These are phyloP conservation scores for Thalassoma bifasciatum DNA, from an alignment of 2,113 vertebrate genomes.

Conservation along the genomic window DNA sequence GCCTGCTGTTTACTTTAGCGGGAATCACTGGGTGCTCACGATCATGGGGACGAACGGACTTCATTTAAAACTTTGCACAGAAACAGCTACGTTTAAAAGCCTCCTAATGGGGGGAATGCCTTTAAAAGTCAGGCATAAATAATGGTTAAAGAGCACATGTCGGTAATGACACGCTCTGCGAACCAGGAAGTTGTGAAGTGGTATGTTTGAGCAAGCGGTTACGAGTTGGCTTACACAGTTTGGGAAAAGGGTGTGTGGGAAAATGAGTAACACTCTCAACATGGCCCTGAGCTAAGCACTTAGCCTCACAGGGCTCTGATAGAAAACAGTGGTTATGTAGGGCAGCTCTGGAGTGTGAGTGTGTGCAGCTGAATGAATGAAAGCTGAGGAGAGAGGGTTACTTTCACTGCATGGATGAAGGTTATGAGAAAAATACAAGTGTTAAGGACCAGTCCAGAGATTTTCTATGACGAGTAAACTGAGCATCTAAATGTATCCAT, in stretches of 20 bases:
- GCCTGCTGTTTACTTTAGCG: conserved; percentile 4
- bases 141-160: background rate
- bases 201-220: conserved; percentile 4
- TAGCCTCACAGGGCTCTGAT: background rate
- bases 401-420: background rate
- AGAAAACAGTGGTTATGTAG: conserved; percentile 7
- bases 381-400: background rate
- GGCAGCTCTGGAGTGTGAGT: conserved; percentile 17
- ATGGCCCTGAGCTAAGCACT: conserved; percentile 30
- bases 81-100: background rate
- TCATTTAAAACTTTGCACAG: background rate
- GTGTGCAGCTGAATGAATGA: conserved; percentile 6
- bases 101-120: background rate
- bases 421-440: background rate
- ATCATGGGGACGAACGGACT: background rate
- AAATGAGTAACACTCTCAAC: conserved; percentile 25
- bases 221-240: background rate
- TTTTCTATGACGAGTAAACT: background rate
- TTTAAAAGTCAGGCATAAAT: background rate
- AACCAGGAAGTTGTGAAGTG: background rate
- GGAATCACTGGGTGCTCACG: background rate
- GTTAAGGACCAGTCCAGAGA: too few relatives aligned
- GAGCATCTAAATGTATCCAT: too few relatives aligned
- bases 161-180: background rate
- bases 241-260: conserved; percentile 22